Percentiles rank a stretch among this genome's conserved stretches.
Evolutionary conservation across 1,140 invertebrate species (phyloP).

Genomic region (Ephestia elutella): DNA sequence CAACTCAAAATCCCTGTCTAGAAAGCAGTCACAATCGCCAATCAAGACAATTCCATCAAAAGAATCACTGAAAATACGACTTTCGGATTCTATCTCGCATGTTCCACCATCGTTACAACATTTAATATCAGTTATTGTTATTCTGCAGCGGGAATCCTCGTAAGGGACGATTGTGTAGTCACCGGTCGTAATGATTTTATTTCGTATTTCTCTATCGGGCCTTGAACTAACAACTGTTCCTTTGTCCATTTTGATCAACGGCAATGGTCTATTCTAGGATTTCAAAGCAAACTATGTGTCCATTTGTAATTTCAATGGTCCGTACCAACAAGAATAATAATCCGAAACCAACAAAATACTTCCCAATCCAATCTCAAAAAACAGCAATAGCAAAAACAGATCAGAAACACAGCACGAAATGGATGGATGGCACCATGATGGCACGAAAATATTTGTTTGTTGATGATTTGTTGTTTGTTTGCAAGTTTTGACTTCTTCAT

Average conservation of each 20-base stretch:
- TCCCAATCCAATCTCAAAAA: too few relatives aligned
- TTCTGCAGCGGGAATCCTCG: conserved; percentile 60
- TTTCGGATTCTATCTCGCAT: conserved; percentile 43
- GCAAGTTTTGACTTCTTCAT: too few relatives aligned
- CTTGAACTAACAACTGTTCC: conserved; percentile 39
- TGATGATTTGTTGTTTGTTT: too few relatives aligned
- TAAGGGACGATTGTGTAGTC: conserved; percentile 58
- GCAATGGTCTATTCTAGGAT: not conserved
- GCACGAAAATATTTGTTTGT: too few relatives aligned
- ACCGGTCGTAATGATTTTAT: conserved; percentile 48
- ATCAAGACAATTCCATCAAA: conserved; percentile 63
- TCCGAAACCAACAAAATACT: too few relatives aligned
- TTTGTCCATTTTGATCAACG: conserved; percentile 30
- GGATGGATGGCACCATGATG: too few relatives aligned
- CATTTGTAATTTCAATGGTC: too few relatives aligned
- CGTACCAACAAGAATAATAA: too few relatives aligned
- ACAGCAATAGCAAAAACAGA: too few relatives aligned
- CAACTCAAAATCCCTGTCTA: conserved; percentile 59
- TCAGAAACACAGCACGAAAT: too few relatives aligned
- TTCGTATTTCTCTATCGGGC: conserved; percentile 60
- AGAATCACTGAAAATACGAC: conserved; percentile 40
- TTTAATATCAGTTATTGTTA: conserved; percentile 36
- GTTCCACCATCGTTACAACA: conserved; percentile 33
- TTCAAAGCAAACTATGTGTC: too few relatives aligned
- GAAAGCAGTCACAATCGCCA: conserved; percentile 50